Percentiles rank a stretch among this genome's conserved stretches.
Evolutionary conservation across 2,888 invertebrate species (phyloP).

Genomic region (Stenichneumon culpator): DNA sequence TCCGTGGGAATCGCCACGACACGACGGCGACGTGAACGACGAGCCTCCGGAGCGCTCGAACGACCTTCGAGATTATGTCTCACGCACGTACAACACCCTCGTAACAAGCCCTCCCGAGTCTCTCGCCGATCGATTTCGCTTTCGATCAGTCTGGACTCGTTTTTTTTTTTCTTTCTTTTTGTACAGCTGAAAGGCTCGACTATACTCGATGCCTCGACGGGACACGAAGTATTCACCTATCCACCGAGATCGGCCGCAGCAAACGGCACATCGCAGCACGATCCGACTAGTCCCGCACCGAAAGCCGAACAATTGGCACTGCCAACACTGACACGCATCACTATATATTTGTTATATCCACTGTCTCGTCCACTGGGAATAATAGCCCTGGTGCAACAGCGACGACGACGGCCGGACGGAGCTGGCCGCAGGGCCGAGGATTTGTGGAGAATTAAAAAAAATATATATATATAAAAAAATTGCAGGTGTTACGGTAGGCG

Average conservation of each 20-base stretch:
- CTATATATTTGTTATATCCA: constrained; percentile 61
- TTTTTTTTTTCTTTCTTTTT: background rate
- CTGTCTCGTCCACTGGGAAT: constrained; percentile 30
- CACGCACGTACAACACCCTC: constrained; percentile 48
- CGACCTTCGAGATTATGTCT: constrained; percentile 45
- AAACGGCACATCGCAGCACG: constrained; percentile 20
- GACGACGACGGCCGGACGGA: background rate
- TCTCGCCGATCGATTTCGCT: constrained; percentile 19
- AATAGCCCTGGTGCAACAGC: constrained; percentile 36
- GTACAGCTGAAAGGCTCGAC: background rate
- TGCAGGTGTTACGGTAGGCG: background rate
- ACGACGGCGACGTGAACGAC: constrained; percentile 70
- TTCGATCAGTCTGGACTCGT: background rate
- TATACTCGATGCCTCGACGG: background rate
- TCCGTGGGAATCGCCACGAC: constrained; percentile 69
- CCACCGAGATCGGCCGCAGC: constrained; percentile 20
- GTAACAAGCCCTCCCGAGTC: constrained; percentile 28
- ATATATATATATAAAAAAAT: too few relatives aligned
- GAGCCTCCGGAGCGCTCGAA: constrained; percentile 38
- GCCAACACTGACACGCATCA: constrained; percentile 66
- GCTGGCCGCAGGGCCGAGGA: background rate
- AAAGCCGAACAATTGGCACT: constrained; percentile 71
- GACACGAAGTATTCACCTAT: constrained; percentile 8
- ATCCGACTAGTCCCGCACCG: constrained; percentile 55
- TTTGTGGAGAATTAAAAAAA: background rate